Conservation (phyloP, 2,797 vertebrate genomes). For the Microhierax caerulescens region DNA sequence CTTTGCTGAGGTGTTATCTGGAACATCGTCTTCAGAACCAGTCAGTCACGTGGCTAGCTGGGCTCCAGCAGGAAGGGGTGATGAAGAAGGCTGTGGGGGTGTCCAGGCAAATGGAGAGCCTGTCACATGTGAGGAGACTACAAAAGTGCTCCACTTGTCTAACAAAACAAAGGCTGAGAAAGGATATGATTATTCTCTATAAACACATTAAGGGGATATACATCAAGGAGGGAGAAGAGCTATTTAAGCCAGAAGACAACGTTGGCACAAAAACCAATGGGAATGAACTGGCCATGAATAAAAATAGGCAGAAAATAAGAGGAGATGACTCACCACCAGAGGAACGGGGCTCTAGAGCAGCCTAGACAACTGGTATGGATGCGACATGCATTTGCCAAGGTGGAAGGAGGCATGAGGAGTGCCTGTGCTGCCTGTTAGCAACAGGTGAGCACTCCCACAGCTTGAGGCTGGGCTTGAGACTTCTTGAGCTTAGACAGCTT, state of each 20-base stretch:
- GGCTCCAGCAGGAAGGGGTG: not conserved
- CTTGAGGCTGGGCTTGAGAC: not conserved
- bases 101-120: not conserved
- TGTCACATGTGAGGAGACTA: not conserved
- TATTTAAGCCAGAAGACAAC: not conserved
- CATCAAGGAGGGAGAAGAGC: not conserved
- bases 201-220: not conserved
- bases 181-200: not conserved
- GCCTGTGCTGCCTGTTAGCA: rapidly evolving
- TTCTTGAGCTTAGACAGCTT: not conserved
- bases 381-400: not conserved
- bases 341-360: not conserved
- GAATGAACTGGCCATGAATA: not conserved
- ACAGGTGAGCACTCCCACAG: not conserved
- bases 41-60: not conserved
- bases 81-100: not conserved
- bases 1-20: not conserved
- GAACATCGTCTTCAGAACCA: not conserved
- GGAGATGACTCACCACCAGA: not conserved
- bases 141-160: not conserved
- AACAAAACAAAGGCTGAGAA: conserved; percentile 13
- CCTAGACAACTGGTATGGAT: not conserved
- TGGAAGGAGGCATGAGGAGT: not conserved
- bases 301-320: not conserved
- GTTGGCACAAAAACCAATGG: not conserved